A percentile compares a stretch with the other conserved stretches of the same genome.
These are phyloP conservation scores for Gambelia wislizenii DNA, from an alignment of 2,797 vertebrate genomes.

Conservation along the genomic window DNA sequence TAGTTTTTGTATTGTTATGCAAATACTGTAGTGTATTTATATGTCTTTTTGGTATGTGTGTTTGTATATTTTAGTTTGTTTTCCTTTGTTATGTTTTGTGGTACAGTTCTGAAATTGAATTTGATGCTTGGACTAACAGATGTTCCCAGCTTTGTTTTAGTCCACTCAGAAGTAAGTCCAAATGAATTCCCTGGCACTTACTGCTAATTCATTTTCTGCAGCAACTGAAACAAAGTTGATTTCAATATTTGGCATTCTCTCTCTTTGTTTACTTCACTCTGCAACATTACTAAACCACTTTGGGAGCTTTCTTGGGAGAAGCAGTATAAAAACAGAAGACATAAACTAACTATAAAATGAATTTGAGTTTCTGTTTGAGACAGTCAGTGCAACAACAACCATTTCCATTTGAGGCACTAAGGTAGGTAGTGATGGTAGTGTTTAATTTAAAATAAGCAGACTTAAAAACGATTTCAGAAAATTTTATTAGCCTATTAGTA, in stretches of 20 bases:
- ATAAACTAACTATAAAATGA: not conserved
- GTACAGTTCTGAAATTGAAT: too few relatives aligned
- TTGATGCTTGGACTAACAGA: too few relatives aligned
- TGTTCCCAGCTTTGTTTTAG: not conserved
- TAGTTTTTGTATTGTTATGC: too few relatives aligned
- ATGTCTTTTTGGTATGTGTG: too few relatives aligned
- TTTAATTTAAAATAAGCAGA: constrained; percentile 2
- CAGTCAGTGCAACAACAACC: not conserved
- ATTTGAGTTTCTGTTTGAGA: not conserved
- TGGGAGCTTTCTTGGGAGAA: not conserved
- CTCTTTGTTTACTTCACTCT: not conserved
- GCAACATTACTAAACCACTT: not conserved
- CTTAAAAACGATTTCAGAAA: too few relatives aligned
- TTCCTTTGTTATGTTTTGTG: too few relatives aligned
- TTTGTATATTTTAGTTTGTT: too few relatives aligned
- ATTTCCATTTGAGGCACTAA: not conserved
- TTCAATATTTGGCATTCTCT: not conserved
- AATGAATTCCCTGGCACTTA: not conserved
- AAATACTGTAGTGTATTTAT: too few relatives aligned
- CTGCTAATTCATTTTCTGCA: not conserved
- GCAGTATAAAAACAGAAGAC: not conserved
- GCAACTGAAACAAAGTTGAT: not conserved
- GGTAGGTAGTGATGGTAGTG: not conserved
- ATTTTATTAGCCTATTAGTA: not conserved
- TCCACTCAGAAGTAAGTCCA: not conserved